phyloP scores from a whole-genome alignment of 2,888 invertebrate genomes.

The Erannis defoliaria region DNA sequence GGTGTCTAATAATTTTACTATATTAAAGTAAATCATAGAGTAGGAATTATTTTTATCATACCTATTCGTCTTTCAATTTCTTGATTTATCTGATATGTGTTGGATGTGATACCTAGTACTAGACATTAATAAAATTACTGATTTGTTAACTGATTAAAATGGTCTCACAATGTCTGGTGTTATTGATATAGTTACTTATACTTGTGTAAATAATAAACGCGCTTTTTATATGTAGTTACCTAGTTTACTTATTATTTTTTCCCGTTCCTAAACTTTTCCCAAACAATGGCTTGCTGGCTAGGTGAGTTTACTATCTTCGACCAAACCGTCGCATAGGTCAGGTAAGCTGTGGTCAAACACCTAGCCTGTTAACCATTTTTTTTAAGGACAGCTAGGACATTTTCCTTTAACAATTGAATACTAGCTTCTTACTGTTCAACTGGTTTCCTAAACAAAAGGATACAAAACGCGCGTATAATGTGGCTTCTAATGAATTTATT shows the following conservation, averaged over 20 bases:
- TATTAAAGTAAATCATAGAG: background rate
- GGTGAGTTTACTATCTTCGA: no score
- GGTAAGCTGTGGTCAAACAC: no score
- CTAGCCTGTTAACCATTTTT: background rate
- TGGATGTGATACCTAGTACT: no score
- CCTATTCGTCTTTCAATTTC: background rate
- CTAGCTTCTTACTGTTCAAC: background rate
- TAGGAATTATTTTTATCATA: background rate
- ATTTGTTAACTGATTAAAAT: no score
- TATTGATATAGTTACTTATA: background rate
- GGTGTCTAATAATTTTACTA: no score
- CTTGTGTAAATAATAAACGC: slow-evolving; percentile 14
- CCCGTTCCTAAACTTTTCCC: background rate
- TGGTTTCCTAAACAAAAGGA: background rate
- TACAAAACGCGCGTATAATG: background rate
- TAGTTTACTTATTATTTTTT: slow-evolving; percentile 9
- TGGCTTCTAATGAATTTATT: background rate
- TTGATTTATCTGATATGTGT: no score
- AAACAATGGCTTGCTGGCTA: background rate
- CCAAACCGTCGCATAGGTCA: no score
- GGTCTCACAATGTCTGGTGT: background rate
- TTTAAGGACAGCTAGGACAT: background rate
- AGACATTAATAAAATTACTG: no score
- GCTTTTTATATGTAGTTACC: no score
- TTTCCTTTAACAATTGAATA: background rate